A percentile compares a stretch with the other conserved stretches of the same genome.
phyloP scores from a whole-genome alignment of 1,140 invertebrate species.

The Belonocnema kinseyi region DNA sequence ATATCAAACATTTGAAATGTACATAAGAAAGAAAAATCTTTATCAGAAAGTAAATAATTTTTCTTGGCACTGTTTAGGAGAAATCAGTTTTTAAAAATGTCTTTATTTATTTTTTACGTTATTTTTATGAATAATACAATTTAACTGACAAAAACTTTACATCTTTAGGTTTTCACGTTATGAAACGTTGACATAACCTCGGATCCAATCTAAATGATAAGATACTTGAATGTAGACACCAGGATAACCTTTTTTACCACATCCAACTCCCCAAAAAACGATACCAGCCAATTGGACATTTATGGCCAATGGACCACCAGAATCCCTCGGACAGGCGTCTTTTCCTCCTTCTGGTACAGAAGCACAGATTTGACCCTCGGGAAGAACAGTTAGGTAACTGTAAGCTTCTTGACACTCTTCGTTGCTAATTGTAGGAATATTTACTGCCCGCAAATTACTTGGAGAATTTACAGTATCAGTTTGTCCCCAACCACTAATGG shows the following conservation, averaged over 20 bases:
- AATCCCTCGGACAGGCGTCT: constrained; percentile 76
- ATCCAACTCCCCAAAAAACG: constrained; percentile 77
- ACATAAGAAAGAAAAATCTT: too few species aligned
- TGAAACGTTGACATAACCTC: background rate
- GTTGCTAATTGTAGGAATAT: constrained; percentile 51
- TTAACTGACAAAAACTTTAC: too few species aligned
- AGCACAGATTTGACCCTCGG: constrained; percentile 71
- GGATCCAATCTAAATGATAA: constrained; percentile 64
- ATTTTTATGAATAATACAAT: too few species aligned
- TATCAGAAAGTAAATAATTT: too few species aligned
- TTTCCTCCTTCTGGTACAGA: constrained; percentile 68
- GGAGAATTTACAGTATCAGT: background rate
- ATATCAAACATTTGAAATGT: too few species aligned
- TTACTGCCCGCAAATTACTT: constrained; percentile 32
- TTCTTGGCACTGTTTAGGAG: too few species aligned
- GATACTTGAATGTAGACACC: constrained; percentile 78
- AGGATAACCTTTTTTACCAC: constrained; percentile 72
- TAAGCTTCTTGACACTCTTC: constrained; percentile 49
- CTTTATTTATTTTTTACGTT: too few species aligned
- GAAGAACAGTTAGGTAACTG: constrained; percentile 46
- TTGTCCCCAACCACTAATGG: background rate
- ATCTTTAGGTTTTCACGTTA: too few species aligned
- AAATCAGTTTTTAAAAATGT: too few species aligned
- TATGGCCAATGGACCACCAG: constrained; percentile 73
- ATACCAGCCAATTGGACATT: constrained; percentile 73